phyloP scores from a whole-genome alignment of 2,888 invertebrate genomes.

The Pollenia angustigena region DNA sequence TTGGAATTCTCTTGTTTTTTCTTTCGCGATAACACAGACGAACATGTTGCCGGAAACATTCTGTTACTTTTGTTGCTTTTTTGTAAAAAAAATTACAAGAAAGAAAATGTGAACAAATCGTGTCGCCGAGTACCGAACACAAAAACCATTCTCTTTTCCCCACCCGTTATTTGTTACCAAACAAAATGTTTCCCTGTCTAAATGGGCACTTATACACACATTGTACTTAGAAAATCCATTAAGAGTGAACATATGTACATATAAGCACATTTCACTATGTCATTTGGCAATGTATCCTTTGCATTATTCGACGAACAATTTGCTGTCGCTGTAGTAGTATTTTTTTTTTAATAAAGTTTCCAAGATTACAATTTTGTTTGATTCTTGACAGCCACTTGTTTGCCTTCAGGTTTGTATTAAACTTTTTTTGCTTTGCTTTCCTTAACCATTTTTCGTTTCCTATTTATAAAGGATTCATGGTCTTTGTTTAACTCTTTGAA shows the following conservation, averaged over 20 bases:
- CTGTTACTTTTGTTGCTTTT: too few relatives aligned
- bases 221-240: neutral
- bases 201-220: neutral
- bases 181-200: too few relatives aligned
- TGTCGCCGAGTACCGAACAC: too few relatives aligned
- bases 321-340: neutral
- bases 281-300: neutral
- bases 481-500: constrained; percentile 27
- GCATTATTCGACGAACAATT: constrained; percentile 14
- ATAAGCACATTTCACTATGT: neutral
- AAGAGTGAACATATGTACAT: neutral
- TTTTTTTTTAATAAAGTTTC: constrained; percentile 3
- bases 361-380: constrained; percentile 32
- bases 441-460: constrained; percentile 1
- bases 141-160: too few relatives aligned
- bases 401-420: constrained; percentile 16
- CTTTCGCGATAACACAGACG: too few relatives aligned
- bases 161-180: too few relatives aligned
- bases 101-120: too few relatives aligned
- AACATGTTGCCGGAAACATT: too few relatives aligned
- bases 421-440: constrained; percentile 6
- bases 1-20: neutral
- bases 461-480: constrained; percentile 40
- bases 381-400: constrained; percentile 29
- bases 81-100: too few relatives aligned